Evolutionary conservation across 1,140 invertebrate species (phyloP), one percentile per base, ranked within the genome.

Genomic region (Oreohelix idahoensis): DNA sequence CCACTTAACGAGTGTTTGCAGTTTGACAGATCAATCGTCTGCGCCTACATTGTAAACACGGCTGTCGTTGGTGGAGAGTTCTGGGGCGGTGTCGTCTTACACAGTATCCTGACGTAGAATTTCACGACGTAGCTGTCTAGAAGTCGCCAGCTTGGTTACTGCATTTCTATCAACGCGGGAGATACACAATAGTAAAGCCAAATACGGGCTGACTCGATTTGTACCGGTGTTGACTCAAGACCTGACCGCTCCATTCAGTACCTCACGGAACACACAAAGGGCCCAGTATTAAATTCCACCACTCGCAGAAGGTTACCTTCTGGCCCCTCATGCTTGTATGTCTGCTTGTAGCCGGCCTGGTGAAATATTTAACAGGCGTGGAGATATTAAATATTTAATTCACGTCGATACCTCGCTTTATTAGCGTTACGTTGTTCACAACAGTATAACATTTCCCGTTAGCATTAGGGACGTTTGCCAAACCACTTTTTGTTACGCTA

Each of bases 1-100:
- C 45, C 63, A 63, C 58, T 79, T 79, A 66, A 79, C 77, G 32
- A 66, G 8, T 79, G 77, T 69, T 79, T 69, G 77, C 58, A 15
- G 51, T 66, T 66, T 53, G 49, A 53, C 77, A 36, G 77, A 79
- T 79, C 77, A 79, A 79, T 79, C 51, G 35, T 1, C 8, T 53
- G 29, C 77, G 36, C 58, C 36, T 79, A 79, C 58, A 38, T 36
- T 29, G 77, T 79, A 36, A 79, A 79, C 51, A 66, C 17, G 38
- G 11, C 20, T 69, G 1, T 13, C 36, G 58, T 39, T 36, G 77
- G 77, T 38, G 23, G 53, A 66, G 20, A 8, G 15, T 8, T 42
- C 15, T 39, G 32, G 29, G 58, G 35, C 26, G 58, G 77, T 79
- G 77, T 79, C 36, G 58, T 17, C 36, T 77, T 77, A 77, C 75